phyloP scores from a whole-genome alignment of 2,797 vertebrate genomes.

The Bradypodion ventrale region DNA sequence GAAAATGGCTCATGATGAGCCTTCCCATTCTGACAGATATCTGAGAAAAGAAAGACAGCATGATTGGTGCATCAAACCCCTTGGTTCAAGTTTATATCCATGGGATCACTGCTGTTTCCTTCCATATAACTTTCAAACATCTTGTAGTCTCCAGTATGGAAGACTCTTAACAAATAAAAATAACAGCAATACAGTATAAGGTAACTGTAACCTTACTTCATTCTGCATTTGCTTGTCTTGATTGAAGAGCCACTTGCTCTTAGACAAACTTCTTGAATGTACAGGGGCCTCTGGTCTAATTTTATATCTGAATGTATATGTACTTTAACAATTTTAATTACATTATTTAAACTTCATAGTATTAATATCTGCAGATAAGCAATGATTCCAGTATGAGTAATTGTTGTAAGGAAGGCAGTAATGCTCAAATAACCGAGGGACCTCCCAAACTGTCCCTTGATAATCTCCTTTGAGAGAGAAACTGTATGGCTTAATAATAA shows the following conservation, averaged over 20 bases:
- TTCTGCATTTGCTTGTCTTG: conserved; percentile 16
- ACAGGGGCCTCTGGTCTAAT: background rate
- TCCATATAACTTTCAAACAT: background rate
- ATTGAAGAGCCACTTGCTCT: background rate
- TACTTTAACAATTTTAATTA: background rate
- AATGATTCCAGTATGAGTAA: background rate
- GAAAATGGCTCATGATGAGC: conserved; percentile 29
- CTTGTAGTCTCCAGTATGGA: background rate
- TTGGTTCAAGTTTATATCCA: background rate
- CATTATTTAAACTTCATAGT: background rate
- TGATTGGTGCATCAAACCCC: background rate
- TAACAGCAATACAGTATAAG: background rate
- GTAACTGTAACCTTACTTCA: background rate
- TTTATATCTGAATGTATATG: background rate
- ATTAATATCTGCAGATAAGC: background rate
- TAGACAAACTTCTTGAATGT: background rate
- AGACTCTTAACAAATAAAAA: background rate
- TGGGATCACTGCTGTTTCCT: background rate
- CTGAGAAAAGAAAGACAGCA: background rate
- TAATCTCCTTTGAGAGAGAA: background rate
- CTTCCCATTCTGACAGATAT: background rate
- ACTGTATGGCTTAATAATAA: no score
- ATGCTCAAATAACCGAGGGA: background rate
- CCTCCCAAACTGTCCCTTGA: background rate
- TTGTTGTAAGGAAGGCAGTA: background rate